These are phyloP conservation scores for Neosilurus hyrtlii DNA, from an alignment of 2,797 vertebrate species.

Conservation along the genomic window DNA sequence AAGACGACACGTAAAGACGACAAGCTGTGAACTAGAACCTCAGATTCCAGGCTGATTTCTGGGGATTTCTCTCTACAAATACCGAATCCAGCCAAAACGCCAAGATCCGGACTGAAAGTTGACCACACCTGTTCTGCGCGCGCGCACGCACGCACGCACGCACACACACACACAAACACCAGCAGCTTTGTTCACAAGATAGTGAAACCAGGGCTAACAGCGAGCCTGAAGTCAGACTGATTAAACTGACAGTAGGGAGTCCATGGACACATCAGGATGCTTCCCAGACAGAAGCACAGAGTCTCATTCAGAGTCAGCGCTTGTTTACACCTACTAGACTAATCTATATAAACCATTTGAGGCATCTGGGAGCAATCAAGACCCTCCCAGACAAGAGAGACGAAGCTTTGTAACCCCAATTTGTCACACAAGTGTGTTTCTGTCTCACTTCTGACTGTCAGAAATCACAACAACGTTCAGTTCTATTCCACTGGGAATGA, in stretches of 20 bases:
- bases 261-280: neutral
- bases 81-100: neutral
- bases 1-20: neutral
- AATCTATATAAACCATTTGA: constrained; percentile 4
- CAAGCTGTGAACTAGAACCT: neutral
- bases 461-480: neutral
- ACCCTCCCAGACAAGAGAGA: constrained; percentile 15
- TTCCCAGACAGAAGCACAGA: neutral
- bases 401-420: constrained; percentile 8
- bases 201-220: neutral
- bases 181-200: neutral
- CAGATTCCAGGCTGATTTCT: neutral
- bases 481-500: neutral
- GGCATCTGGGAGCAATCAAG: constrained; percentile 5
- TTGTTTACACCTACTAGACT: neutral
- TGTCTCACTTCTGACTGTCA: constrained; percentile 3
- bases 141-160: no score
- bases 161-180: no score
- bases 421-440: constrained; percentile 22
- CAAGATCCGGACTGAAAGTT: neutral
- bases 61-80: neutral
- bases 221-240: neutral
- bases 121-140: neutral
- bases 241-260: neutral
- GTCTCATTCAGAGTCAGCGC: constrained; percentile 10